Evolutionary conservation across 1,140 invertebrate species (phyloP), one percentile per base, ranked within the genome.

Genomic region (Anoplolepis gracilipes): DNA sequence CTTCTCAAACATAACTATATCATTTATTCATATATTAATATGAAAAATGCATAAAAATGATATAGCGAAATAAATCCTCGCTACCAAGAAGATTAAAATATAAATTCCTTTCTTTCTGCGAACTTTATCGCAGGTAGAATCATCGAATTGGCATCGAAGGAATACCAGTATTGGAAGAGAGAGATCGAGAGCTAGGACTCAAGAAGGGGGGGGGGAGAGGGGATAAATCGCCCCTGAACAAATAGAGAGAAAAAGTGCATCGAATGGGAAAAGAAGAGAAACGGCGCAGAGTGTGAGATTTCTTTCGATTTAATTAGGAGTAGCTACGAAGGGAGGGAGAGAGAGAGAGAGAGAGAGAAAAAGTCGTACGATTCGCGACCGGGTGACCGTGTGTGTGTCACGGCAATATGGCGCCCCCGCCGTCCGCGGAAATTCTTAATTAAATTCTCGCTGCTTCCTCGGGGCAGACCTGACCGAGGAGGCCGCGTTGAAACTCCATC

Each of bases 221-320:
- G 46, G 46, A 59, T n/a, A 8, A 61, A 61, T n/a, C n/a, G n/a
- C n/a, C n/a, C 0, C 11, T 28, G 22, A 10, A 46, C n/a, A 33
- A 30, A 39, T 36, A 81, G 79, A 87, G 49, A 59, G 36, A 85
- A 33, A 61, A 57, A 61, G 67, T 49, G 78, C 67, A 84, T 33
- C 73, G 69, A 65, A 76, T 84, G 10, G 39, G 33, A 61, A 46
- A 70, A 73, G 59, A 78, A 85, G 84, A 62, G 72, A 82, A 81
- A n/a, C 4, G 10, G 19, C 39, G 36, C 65, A 59, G 30, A 53
- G 36, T 57, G 85, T 75, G 84, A 91, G 91, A 93, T 92, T 93
- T 92, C 91, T 92, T 93, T 93, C 90, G 87, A 93, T 94, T 93
- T 93, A 94, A 93, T 94, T 94, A 93, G 93, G 85, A 61, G 36